Conservation (phyloP, 2,888 invertebrate species). For the Cantharis nigra region DNA sequence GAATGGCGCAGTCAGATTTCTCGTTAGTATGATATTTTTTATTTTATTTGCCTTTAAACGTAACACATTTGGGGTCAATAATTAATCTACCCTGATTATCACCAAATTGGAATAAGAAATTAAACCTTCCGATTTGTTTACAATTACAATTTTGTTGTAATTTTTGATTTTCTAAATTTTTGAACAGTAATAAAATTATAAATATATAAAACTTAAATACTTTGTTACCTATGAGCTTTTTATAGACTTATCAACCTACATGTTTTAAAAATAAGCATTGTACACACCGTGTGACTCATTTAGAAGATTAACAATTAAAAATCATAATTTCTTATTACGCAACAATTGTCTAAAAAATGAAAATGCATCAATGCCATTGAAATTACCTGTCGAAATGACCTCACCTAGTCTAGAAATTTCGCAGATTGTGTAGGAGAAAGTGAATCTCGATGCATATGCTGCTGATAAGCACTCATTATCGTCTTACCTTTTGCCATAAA, state of each 20-base stretch:
- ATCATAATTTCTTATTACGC: neutral
- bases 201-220: neutral
- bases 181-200: neutral
- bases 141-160: too few relatives aligned
- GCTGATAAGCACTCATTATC: neutral
- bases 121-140: too few relatives aligned
- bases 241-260: neutral
- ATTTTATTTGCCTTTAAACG: too few relatives aligned
- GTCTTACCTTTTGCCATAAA: neutral
- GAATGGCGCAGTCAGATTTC: too few relatives aligned
- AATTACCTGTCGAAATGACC: constrained; percentile 11
- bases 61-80: too few relatives aligned
- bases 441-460: constrained; percentile 12
- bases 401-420: constrained; percentile 11
- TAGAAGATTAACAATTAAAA: neutral
- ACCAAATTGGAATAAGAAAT: neutral
- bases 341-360: neutral
- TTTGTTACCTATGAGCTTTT: neutral
- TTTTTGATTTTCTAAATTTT: neutral
- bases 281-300: neutral
- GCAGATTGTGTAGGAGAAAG: constrained; percentile 8
- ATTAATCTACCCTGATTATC: neutral
- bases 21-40: too few relatives aligned
- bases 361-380: neutral
- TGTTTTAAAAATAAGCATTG: neutral